Conservation (phyloP, 2,797 vertebrate genomes). For the Spheniscus humboldti region DNA sequence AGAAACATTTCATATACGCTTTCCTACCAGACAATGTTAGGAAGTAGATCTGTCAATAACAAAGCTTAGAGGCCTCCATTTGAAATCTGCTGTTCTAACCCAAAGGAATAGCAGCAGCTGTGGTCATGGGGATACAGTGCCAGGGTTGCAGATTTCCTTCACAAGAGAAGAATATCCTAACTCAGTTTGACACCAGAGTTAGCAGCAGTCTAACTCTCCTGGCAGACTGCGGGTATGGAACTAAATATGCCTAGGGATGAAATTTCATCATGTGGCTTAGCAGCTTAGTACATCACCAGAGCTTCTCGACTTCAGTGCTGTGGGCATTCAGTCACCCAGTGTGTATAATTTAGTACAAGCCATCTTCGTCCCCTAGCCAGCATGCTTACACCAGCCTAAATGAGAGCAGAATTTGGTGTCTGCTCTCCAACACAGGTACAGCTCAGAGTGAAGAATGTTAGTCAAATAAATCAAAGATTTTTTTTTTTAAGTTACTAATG, state of each 20-base stretch:
- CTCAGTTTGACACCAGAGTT: not conserved
- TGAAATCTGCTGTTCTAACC: not conserved
- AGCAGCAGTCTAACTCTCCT: not conserved
- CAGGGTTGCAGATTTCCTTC: not conserved
- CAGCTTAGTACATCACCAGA: not conserved
- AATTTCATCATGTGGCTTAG: conserved; percentile 40
- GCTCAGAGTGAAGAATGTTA: not conserved
- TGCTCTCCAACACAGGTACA: not conserved
- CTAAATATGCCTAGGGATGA: not conserved
- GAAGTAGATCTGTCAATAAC: not conserved
- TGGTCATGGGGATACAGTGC: not conserved
- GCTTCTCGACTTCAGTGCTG: not conserved
- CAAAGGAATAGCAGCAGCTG: not conserved
- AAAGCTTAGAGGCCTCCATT: not conserved
- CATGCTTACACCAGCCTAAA: not conserved
- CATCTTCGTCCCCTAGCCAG: not conserved
- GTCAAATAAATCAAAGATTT: not conserved
- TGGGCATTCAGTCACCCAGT: not conserved
- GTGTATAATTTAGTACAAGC: not conserved
- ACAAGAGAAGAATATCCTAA: not conserved
- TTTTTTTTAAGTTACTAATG: not conserved
- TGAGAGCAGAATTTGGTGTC: not conserved
- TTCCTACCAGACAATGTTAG: not conserved
- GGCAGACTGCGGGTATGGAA: not conserved
- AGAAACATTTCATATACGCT: fast-evolving